A percentile compares a stretch with the other conserved stretches of the same genome.
Conservation (phyloP, 2,113 vertebrate species). For the Leuciscus idus region DNA sequence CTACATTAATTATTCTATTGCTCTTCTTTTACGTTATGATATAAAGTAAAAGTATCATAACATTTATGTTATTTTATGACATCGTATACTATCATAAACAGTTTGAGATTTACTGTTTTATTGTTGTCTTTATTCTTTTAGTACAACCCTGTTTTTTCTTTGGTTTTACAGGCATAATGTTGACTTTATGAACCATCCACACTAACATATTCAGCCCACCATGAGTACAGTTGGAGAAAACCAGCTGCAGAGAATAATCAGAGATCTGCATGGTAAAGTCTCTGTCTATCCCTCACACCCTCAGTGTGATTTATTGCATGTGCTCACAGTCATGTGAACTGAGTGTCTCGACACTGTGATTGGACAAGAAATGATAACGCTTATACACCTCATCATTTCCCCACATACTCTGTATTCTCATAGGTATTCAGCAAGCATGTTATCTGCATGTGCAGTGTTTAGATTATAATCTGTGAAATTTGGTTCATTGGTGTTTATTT, state of each 20-base stretch:
- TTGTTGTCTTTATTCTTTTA: constrained; percentile 6
- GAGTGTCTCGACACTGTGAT: not conserved
- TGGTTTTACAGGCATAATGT: not conserved
- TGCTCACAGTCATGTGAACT: not conserved
- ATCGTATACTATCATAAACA: not conserved
- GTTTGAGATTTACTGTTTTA: not conserved
- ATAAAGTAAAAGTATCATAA: not conserved
- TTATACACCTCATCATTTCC: not conserved
- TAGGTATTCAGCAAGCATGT: not conserved
- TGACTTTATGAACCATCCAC: constrained; percentile 43
- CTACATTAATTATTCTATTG: not conserved
- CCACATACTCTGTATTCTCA: not conserved
- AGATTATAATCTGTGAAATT: not conserved
- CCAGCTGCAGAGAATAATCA: constrained; percentile 93
- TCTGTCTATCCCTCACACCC: not conserved
- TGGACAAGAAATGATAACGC: not conserved
- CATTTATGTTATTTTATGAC: not conserved
- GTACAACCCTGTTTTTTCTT: not conserved
- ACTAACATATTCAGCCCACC: constrained; percentile 75
- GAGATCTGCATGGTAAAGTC: constrained; percentile 88
- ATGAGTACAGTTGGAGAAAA: constrained; percentile 80
- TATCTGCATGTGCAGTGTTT: not conserved
- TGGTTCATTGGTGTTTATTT: not conserved
- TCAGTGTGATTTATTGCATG: not conserved
- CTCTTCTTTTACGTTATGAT: not conserved